phyloP scores from a whole-genome alignment of 2,797 vertebrate species.

The Pangasius larnaudii region DNA sequence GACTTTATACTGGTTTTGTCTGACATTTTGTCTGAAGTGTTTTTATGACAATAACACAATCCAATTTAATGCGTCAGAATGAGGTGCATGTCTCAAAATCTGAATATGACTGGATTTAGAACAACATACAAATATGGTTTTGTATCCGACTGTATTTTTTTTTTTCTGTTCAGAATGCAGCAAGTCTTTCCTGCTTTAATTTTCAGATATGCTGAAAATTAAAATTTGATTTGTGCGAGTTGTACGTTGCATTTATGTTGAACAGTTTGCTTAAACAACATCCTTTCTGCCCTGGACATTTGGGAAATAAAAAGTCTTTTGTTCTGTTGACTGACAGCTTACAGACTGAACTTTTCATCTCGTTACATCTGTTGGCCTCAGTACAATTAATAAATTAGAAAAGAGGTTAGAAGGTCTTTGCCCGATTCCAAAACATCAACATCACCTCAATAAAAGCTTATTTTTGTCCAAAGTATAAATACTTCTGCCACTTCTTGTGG shows the following conservation, averaged over 20 bases:
- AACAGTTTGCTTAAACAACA: neutral
- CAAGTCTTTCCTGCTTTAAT: neutral
- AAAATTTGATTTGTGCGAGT: neutral
- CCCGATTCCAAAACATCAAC: neutral
- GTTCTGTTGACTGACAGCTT: neutral
- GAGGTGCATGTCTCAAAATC: neutral
- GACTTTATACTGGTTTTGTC: neutral
- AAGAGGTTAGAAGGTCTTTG: neutral
- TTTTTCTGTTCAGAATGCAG: neutral
- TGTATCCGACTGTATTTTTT: too few species aligned
- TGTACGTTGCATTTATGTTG: neutral
- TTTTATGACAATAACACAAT: neutral
- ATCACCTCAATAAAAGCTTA: neutral
- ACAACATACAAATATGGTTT: neutral
- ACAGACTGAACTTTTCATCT: neutral
- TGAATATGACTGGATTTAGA: neutral
- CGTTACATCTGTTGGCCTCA: neutral
- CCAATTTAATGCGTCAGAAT: neutral
- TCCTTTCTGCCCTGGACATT: neutral
- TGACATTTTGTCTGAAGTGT: neutral
- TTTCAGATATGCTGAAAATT: neutral
- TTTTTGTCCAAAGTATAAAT: neutral
- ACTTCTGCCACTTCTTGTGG: neutral
- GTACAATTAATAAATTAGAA: conserved; percentile 5
- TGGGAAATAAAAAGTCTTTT: neutral